phyloP scores from a whole-genome alignment of 2,113 vertebrate species.

The Trochalopteron elliotii region DNA sequence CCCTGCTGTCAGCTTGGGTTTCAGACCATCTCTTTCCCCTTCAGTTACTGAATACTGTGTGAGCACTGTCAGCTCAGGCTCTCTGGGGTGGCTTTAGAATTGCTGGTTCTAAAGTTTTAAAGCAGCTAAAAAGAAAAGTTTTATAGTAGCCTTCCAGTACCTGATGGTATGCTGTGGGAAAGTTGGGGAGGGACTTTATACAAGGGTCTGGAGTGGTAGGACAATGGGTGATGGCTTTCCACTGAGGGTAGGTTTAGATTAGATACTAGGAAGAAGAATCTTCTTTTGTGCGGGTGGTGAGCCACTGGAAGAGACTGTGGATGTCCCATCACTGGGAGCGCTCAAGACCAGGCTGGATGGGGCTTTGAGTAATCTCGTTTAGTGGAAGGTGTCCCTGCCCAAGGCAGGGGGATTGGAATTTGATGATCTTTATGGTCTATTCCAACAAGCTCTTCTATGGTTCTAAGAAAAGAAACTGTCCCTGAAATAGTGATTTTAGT shows the following conservation, averaged over 20 bases:
- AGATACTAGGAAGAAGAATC: neutral
- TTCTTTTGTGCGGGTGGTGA: neutral
- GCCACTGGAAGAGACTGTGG: neutral
- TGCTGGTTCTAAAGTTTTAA: neutral
- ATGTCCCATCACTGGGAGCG: neutral
- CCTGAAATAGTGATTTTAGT: neutral
- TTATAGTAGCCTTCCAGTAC: neutral
- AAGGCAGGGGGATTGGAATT: neutral
- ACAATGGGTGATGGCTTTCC: neutral
- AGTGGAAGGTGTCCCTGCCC: neutral
- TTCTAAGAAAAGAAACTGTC: neutral
- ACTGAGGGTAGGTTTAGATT: neutral
- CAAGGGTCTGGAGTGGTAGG: neutral
- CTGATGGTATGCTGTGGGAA: neutral
- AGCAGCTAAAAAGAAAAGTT: neutral
- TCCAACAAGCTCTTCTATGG: neutral
- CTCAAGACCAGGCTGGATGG: neutral
- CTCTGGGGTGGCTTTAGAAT: neutral
- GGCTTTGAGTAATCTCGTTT: neutral
- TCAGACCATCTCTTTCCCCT: neutral
- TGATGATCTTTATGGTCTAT: neutral
- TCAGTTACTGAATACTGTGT: neutral
- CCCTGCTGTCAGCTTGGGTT: neutral
- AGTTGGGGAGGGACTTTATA: neutral
- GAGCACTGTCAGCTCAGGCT: neutral